A percentile compares a stretch with the other conserved stretches of the same genome.
Conservation (phyloP, 2,113 vertebrate species). For the Circaetus cinerascens region DNA sequence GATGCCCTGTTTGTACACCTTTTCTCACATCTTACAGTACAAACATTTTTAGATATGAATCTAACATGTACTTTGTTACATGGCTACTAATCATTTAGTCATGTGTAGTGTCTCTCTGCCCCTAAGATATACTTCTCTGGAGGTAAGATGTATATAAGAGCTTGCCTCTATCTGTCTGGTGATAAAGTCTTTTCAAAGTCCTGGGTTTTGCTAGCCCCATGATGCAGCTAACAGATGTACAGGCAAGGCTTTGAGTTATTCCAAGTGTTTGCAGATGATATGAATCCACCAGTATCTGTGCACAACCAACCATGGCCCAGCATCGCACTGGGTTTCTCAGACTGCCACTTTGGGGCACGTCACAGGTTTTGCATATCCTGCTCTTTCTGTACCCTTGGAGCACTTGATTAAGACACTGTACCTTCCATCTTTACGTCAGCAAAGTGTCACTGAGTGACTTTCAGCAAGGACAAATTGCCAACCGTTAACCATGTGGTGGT, state of each 20-base stretch:
- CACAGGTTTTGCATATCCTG: neutral
- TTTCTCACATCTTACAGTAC: neutral
- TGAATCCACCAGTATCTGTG: neutral
- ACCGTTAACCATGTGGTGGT: neutral
- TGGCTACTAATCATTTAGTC: neutral
- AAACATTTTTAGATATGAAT: neutral
- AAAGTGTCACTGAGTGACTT: neutral
- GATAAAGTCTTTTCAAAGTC: neutral
- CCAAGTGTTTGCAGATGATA: neutral
- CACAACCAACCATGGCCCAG: neutral
- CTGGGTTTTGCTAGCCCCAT: neutral
- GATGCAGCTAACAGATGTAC: neutral
- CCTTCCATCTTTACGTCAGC: neutral
- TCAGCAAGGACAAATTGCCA: neutral
- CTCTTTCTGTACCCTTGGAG: neutral
- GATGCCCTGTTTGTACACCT: neutral
- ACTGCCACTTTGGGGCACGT: fast-evolving
- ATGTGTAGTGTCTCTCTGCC: neutral
- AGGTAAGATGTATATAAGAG: neutral
- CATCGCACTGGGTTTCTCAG: neutral
- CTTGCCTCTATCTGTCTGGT: neutral
- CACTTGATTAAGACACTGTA: neutral
- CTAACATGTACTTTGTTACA: neutral
- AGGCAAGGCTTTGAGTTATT: neutral
- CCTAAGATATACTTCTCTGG: neutral